These are phyloP conservation scores for Enteromius trimaculatus DNA, from an alignment of 2,797 vertebrate species.

Conservation along the genomic window DNA sequence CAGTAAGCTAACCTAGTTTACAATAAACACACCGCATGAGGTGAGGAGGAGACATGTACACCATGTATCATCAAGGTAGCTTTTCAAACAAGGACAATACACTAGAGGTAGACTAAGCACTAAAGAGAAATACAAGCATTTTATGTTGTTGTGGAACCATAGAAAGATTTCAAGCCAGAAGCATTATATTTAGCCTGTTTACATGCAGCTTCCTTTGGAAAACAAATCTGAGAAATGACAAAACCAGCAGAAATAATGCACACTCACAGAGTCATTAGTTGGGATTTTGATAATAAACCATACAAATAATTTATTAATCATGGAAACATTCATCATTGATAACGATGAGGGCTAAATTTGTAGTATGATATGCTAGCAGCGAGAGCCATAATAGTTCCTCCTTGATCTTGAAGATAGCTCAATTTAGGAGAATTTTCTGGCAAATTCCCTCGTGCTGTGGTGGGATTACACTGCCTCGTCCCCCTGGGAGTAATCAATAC, in stretches of 20 bases:
- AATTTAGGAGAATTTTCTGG: conserved; percentile 51
- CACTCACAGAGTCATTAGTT: conserved; percentile 4
- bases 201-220: background rate
- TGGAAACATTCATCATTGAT: background rate
- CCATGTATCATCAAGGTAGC: conserved; percentile 72
- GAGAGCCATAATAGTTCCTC: conserved; percentile 15
- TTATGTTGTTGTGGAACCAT: conserved; percentile 10
- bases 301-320: conserved; percentile 18
- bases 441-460: conserved; percentile 37
- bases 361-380: background rate
- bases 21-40: conserved; percentile 69
- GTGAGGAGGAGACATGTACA: conserved; percentile 70
- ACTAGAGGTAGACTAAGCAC: conserved; percentile 57
- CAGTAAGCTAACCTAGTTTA: conserved; percentile 69
- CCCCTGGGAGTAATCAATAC: conserved; percentile 58
- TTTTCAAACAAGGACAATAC: conserved; percentile 60
- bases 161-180: background rate
- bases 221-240: background rate
- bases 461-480: conserved; percentile 41
- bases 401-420: conserved; percentile 45
- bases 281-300: background rate
- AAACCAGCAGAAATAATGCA: background rate
- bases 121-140: conserved; percentile 39
- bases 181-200: background rate
- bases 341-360: conserved; percentile 16